Base-by-base conservation (phyloP, 2,797 vertebrate species). In the Sebastes minor region DNA sequence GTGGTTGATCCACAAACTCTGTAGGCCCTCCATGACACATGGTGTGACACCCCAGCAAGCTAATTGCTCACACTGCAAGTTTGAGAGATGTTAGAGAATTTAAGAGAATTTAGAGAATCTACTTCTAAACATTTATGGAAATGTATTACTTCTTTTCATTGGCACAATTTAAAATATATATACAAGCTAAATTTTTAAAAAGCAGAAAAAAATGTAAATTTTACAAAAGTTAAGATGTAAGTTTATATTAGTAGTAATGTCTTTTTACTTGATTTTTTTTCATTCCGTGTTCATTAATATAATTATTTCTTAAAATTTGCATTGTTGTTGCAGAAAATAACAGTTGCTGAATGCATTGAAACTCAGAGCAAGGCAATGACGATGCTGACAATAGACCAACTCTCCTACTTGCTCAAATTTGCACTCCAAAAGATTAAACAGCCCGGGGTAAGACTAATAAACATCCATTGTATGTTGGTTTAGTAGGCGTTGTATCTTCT, bases 361-460 rank as follows among this genome's bases (percentile, higher is more conserved):
- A 99, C 98, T 33, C 98, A 99, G 95, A 99, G 98, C 94, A 99
- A 98, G 94, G 98, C 98, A 85, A 99, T 99, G 98, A 98, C 97
- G 49, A 99, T 99, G 98, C 95, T 99, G 87, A 99, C 97, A 84
- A 97, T 97, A 67, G 97, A 99, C 92, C 98, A 99, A 91, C 96
- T 99, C 82, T 99, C 98, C 13, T 99, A 98, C 94, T 96, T 99
- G 94, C 97, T 99, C 86, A 99, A 99, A 96, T 99, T 99, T 94
- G 98, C 98, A 93, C 97, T 99, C 92, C 98, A 99, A 95, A 99
- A 99, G 95, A 99, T 99, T 96, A 99, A 99, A 91, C 98, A 99
- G 89, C 98, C 98, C 64, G 98, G 98, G 96, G 98, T 99, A 96
- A 97, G 98, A 85, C 27, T 71, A 13, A 3, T 33, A 28, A 80